A percentile compares a stretch with the other conserved stretches of the same genome.
These are phyloP conservation scores for Oryctes rhinoceros DNA, from an alignment of 1,140 invertebrate species.

Conservation along the genomic window DNA sequence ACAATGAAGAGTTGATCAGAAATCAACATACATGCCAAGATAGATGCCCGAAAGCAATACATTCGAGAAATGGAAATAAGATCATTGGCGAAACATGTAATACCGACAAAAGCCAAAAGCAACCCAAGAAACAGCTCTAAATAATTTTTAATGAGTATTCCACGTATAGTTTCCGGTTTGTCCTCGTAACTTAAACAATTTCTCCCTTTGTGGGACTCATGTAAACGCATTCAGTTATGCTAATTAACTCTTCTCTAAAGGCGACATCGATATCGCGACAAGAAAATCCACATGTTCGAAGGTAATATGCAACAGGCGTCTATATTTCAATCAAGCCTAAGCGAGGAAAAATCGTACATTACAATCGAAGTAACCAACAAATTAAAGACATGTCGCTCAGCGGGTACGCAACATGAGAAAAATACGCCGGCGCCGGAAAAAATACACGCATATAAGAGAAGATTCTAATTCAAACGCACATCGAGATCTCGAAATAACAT, in stretches of 20 bases:
- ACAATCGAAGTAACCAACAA: conserved; percentile 18
- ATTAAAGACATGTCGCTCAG: conserved; percentile 30
- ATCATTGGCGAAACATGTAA: no score
- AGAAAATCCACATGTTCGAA: background rate
- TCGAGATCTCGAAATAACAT: conserved; percentile 24
- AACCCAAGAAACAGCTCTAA: no score
- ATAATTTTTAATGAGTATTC: no score
- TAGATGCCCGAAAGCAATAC: no score
- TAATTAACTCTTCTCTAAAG: background rate
- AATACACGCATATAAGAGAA: background rate
- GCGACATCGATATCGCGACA: background rate
- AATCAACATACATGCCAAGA: no score
- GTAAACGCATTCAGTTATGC: background rate
- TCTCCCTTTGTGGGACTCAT: no score
- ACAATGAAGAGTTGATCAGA: no score
- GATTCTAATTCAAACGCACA: conserved; percentile 19
- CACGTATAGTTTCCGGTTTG: no score
- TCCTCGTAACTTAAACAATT: no score
- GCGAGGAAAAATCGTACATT: conserved; percentile 6
- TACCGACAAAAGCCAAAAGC: no score
- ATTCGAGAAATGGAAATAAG: no score
- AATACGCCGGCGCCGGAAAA: conserved; percentile 26
- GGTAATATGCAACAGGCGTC: background rate
- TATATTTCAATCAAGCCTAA: conserved; percentile 10
- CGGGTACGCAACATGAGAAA: conserved; percentile 5